phyloP scores from a whole-genome alignment of 2,113 vertebrate genomes.

The Campylomormyrus tamandua region DNA sequence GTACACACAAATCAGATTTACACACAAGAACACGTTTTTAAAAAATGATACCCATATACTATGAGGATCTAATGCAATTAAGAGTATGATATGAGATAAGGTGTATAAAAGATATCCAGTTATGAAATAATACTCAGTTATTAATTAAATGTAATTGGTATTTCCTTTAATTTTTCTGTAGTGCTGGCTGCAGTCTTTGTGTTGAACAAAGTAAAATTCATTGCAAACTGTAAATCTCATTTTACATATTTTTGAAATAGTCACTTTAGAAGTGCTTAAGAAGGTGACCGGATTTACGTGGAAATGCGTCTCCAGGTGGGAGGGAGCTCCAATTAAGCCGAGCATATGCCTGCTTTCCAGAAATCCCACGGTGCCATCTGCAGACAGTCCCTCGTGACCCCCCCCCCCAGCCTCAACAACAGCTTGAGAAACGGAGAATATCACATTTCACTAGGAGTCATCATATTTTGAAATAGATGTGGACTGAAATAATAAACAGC shows the following conservation, averaged over 20 bases:
- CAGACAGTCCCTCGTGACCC: not conserved
- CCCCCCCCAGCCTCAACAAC: not conserved
- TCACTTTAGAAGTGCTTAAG: not conserved
- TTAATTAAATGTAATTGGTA: not conserved
- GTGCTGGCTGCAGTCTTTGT: not conserved
- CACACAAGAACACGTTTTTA: not conserved
- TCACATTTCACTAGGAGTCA: conserved; percentile 5
- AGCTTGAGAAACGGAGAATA: conserved; percentile 2
- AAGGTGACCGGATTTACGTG: not conserved
- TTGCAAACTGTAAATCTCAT: not conserved
- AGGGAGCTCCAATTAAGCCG: not conserved
- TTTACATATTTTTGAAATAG: not conserved
- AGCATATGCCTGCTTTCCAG: not conserved
- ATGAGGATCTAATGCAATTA: not conserved
- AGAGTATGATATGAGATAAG: not conserved
- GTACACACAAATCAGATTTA: not conserved
- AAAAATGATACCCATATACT: not conserved
- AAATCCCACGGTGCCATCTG: conserved; percentile 10
- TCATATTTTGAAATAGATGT: conserved; percentile 7
- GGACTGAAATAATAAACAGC: not conserved
- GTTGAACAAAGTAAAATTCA: not conserved
- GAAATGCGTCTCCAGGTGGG: not conserved
- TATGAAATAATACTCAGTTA: not conserved
- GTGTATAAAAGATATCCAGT: not conserved
- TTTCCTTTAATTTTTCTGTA: not conserved